Conservation (phyloP, 92 coral and sea anemone species). For the Zoanthus sansibaricus region DNA sequence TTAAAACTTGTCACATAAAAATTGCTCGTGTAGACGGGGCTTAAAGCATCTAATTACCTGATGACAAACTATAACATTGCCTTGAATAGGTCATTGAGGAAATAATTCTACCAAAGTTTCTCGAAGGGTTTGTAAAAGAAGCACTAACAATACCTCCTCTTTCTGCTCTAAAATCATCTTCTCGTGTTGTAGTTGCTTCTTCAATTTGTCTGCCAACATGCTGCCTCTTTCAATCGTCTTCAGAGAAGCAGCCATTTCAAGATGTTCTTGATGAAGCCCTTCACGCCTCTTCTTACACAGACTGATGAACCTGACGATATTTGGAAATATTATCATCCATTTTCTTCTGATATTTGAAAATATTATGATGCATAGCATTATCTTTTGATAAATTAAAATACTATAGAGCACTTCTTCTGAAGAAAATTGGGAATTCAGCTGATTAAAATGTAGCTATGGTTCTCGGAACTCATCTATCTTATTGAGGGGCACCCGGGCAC, state of each 20-base stretch:
- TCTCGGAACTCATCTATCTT: no score
- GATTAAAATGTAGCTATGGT: no score
- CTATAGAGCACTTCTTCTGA: no score
- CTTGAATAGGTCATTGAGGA: not conserved
- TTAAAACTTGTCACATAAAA: no score
- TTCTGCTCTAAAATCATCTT: slow-evolving; percentile 96
- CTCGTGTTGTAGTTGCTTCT: slow-evolving; percentile 93
- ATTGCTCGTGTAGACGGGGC: no score
- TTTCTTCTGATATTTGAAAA: no score
- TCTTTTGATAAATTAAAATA: no score
- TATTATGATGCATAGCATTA: no score
- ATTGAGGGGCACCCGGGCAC: no score
- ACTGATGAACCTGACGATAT: slow-evolving; percentile 72
- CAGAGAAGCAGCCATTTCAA: slow-evolving; percentile 87
- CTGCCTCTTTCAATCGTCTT: slow-evolving; percentile 91
- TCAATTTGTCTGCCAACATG: slow-evolving; percentile 90
- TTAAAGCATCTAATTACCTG: not conserved
- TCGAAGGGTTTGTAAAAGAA: not conserved
- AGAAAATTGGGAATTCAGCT: no score
- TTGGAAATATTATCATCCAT: not conserved
- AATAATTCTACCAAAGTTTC: not conserved
- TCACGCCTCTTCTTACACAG: slow-evolving; percentile 84
- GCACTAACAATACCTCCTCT: slow-evolving; percentile 75
- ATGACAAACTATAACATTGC: not conserved
- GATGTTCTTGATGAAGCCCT: slow-evolving; percentile 79